A percentile compares a stretch with the other conserved stretches of the same genome.
These are phyloP conservation scores for Gadopsis bispinosus DNA, from an alignment of 2,797 vertebrate species.

Conservation along the genomic window DNA sequence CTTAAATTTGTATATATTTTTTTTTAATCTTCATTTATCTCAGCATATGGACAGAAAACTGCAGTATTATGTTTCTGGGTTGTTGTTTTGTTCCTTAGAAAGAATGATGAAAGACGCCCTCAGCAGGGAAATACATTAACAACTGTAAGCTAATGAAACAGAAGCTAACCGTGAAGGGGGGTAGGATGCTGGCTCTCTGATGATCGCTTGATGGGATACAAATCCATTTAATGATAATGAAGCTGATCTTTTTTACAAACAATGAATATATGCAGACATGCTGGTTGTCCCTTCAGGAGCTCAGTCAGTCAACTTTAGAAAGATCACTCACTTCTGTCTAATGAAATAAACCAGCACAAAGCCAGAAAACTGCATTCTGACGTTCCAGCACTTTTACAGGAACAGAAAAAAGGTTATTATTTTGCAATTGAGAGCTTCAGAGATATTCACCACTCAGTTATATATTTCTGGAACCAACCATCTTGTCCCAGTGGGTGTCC, in stretches of 20 bases:
- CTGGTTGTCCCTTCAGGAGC: neutral
- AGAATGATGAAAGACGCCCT: too few species aligned
- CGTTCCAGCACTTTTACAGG: too few species aligned
- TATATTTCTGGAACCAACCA: slow-evolving; percentile 27
- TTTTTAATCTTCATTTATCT: too few species aligned
- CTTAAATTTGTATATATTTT: too few species aligned
- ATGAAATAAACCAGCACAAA: neutral
- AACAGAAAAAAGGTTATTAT: slow-evolving; percentile 8
- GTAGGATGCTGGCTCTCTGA: neutral
- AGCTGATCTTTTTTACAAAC: neutral
- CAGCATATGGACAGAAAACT: too few species aligned
- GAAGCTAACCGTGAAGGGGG: neutral
- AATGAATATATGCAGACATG: neutral
- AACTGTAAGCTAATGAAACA: neutral
- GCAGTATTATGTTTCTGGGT: too few species aligned
- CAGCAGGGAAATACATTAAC: too few species aligned
- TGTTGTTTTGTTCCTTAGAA: too few species aligned
- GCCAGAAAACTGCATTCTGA: neutral
- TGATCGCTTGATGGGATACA: too few species aligned
- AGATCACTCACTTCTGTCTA: neutral
- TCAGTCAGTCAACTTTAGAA: neutral
- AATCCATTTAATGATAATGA: neutral
- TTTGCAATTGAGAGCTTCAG: slow-evolving; percentile 32
- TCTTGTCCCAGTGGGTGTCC: slow-evolving; percentile 23
- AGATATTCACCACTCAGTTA: slow-evolving; percentile 7